Evolutionary conservation across 1,140 invertebrate species (phyloP).

Genomic region (Steinernema feltiae): DNA sequence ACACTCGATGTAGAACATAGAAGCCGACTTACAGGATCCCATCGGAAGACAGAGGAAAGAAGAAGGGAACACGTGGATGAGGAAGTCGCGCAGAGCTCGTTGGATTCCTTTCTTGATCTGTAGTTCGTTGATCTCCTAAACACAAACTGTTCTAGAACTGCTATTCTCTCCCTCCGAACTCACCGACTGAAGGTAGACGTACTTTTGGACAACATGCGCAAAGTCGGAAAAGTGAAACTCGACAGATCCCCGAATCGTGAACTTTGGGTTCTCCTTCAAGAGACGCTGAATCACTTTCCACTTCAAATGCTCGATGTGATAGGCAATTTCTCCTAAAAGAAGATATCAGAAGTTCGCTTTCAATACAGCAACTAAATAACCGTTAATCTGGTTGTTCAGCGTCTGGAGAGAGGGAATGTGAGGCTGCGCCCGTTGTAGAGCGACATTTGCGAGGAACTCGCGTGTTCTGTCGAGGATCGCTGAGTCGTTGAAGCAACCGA

Average conservation of each 20-base stretch:
- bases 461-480: not conserved
- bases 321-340: not conserved
- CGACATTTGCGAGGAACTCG: not conserved
- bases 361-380: not conserved
- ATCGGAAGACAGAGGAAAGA: not conserved
- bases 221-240: not conserved
- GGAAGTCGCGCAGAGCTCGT: not conserved
- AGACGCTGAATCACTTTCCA: not conserved
- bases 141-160: not conserved
- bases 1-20: not conserved
- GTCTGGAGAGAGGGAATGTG: not conserved
- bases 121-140: not conserved
- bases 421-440: not conserved
- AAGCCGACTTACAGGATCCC: not conserved
- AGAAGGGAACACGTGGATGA: not conserved
- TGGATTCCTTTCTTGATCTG: not conserved
- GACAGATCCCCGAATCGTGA: not conserved
- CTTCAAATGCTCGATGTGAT: not conserved
- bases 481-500: constrained; percentile 1
- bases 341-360: not conserved
- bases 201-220: not conserved
- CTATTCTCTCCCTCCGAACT: not conserved
- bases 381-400: constrained; percentile 2
- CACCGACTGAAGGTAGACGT: not conserved
- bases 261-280: not conserved